Evolutionary conservation across 2,797 vertebrate species (phyloP), one percentile per base, ranked within the genome.

Genomic region (Protosalanx chinensis): DNA sequence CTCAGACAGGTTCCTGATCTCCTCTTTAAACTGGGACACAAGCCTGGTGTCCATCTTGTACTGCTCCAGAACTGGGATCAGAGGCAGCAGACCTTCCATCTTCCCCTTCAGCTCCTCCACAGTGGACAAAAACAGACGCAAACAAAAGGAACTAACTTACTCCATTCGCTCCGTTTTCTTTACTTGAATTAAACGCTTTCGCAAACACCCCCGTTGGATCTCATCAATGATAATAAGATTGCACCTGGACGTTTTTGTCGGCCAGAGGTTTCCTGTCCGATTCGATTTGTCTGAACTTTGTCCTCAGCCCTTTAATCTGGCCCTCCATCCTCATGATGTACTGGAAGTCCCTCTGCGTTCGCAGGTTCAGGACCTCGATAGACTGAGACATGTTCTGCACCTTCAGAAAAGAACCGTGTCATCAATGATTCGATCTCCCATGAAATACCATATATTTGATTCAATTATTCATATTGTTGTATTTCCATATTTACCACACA

Each of bases 301-400:
- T 95, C 82, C 96, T 93, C 78, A 99, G 90, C 29, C 95, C 96
- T 90, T 98, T 99, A 94, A 99, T 97, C 86, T 98, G 98, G n/a
- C 92, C 97, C 91, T 99, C 97, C 97, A 98, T 98, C 88, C 97
- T 98, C 91, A 98, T 94, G 87, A 99, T 97, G 8, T 98, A 99
- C 88, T 99, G 98, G 86, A 98, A 98, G 91, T 99, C 98, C 84
- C 98, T 95, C 92, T 98, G 96, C n/a, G 98, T 99, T 75, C 98
- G 93, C 77, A 98, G 91, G 84, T 99, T 98, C 89, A 99, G 90
- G 78, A 99, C 96, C 91, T 98, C 96, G 79, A 99, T 98, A 74
- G 97, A 99, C 53, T 98, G 98, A 33, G 97, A 98, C 97, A 98
- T 98, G 86, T 98, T 99, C 92, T 99, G 98, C 83, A 99, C 98